A percentile compares a stretch with the other conserved stretches of the same genome.
Conservation (phyloP, 1,140 invertebrate species). For the Rhizoglyphus robini region DNA sequence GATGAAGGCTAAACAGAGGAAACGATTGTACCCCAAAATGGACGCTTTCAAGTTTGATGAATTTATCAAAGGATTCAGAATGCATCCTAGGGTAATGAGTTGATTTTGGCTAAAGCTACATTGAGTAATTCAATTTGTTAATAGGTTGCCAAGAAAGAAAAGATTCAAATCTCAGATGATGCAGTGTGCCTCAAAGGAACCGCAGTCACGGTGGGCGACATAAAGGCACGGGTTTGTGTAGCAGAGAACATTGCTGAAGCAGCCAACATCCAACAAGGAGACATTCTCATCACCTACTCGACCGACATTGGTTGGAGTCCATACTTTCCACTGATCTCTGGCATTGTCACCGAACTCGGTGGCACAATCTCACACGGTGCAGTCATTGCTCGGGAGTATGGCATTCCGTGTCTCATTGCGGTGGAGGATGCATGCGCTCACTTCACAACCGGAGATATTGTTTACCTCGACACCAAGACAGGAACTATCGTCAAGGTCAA, state of each 20-base stretch:
- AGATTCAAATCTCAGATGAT: background rate
- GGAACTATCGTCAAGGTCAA: too few relatives aligned
- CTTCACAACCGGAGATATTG: conserved; percentile 47
- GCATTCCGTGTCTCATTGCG: conserved; percentile 64
- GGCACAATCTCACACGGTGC: conserved; percentile 73
- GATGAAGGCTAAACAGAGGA: conserved; percentile 48
- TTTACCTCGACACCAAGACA: conserved; percentile 28
- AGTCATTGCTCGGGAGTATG: conserved; percentile 73
- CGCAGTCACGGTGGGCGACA: background rate
- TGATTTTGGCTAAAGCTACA: background rate
- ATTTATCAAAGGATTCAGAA: conserved; percentile 39
- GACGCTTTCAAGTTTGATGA: conserved; percentile 48
- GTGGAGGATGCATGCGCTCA: conserved; percentile 48
- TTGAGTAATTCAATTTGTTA: too few relatives aligned
- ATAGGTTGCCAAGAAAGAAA: background rate
- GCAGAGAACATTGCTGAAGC: background rate
- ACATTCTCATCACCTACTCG: conserved; percentile 59
- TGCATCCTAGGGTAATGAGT: background rate
- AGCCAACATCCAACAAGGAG: conserved; percentile 37
- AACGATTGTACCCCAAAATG: conserved; percentile 43
- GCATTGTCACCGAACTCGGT: conserved; percentile 68
- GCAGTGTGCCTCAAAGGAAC: conserved; percentile 1
- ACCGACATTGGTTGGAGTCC: conserved; percentile 78
- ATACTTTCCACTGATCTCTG: conserved; percentile 63
- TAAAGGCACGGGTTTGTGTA: conserved; percentile 8